Conservation (phyloP, 2,888 invertebrate species). For the Mimas tiliae region DNA sequence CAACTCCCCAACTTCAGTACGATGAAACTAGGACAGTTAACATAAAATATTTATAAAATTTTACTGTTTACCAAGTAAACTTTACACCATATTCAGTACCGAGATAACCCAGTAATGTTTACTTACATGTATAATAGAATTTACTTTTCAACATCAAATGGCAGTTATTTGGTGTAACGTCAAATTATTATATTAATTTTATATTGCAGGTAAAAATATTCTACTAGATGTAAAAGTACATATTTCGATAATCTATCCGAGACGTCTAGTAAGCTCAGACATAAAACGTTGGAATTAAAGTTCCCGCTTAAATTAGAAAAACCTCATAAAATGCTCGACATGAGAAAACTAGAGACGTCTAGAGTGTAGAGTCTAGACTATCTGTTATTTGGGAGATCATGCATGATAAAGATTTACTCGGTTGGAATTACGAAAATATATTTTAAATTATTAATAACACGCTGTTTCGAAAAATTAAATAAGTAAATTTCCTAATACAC, state of each 20-base stretch:
- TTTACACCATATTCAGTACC: too few species aligned
- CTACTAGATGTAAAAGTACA: neutral
- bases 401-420: constrained; percentile 8
- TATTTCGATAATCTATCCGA: neutral
- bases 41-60: too few species aligned
- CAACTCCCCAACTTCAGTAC: too few species aligned
- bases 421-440: neutral
- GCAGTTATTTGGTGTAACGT: too few species aligned
- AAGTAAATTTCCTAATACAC: too few species aligned
- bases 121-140: too few species aligned
- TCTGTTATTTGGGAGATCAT: constrained; percentile 9
- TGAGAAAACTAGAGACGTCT: constrained; percentile 14
- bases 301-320: constrained; percentile 8
- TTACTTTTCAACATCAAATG: too few species aligned
- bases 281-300: constrained; percentile 5
- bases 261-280: constrained; percentile 7
- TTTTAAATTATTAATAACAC: too few species aligned
- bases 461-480: too few species aligned
- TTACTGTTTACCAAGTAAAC: too few species aligned
- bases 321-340: constrained; percentile 1
- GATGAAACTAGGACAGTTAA: too few species aligned
- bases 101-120: too few species aligned
- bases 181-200: neutral
- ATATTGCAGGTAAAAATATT: neutral
- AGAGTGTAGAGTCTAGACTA: constrained; percentile 10